Conservation (phyloP, 64 coral and sea anemone species). For the Acropora yongei region DNA sequence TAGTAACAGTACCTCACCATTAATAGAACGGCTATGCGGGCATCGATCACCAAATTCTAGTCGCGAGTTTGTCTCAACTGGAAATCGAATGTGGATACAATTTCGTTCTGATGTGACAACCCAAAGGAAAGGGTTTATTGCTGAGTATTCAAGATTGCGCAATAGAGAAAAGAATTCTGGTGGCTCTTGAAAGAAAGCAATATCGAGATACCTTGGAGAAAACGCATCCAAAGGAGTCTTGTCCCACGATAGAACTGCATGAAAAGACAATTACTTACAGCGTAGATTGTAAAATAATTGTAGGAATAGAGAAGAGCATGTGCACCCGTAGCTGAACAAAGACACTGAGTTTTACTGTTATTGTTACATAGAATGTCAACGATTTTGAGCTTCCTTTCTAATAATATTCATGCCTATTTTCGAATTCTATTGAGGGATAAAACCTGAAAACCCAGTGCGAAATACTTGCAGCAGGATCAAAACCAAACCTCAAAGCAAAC, state of each 20-base stretch:
- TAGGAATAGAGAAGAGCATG: neutral
- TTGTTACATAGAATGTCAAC: too few species aligned
- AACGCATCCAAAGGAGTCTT: neutral
- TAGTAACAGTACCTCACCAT: slow-evolving; percentile 55
- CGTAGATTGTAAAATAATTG: neutral
- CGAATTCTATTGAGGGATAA: too few species aligned
- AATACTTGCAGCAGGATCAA: too few species aligned
- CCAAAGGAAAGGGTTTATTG: slow-evolving; percentile 85
- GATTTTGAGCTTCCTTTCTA: too few species aligned
- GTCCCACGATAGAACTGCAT: neutral
- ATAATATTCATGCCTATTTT: too few species aligned
- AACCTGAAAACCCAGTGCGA: too few species aligned
- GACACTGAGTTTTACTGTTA: neutral
- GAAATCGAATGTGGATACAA: slow-evolving; percentile 80
- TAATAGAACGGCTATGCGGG: slow-evolving; percentile 73
- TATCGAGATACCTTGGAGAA: neutral
- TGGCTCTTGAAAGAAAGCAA: neutral
- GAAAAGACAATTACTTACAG: neutral
- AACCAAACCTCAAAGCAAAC: too few species aligned
- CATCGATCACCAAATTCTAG: neutral
- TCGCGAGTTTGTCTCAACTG: slow-evolving; percentile 64
- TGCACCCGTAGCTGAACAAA: neutral
- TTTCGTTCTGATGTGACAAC: slow-evolving; percentile 76
- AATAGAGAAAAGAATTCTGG: slow-evolving; percentile 21
- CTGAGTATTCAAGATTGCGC: slow-evolving; percentile 73